Evolutionary conservation across 2,113 vertebrate genomes (phyloP), one percentile per base, ranked within the genome.

Genomic region (Pterophyllum scalare): DNA sequence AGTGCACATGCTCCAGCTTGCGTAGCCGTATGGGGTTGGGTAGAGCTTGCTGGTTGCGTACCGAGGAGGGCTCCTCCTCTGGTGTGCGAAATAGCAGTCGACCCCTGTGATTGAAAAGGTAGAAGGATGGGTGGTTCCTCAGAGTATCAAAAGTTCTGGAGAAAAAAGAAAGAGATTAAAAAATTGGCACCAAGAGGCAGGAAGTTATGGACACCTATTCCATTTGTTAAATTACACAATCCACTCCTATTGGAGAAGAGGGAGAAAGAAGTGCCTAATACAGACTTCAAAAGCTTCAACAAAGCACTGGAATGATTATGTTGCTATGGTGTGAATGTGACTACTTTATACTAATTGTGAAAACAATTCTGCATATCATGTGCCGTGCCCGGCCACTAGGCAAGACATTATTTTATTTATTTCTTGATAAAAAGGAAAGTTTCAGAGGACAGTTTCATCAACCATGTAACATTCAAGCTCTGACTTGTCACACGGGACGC

Each of bases 51-150:
- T 96, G 95, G 87, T 94, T 97, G 94, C 93, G 95, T 87, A 93
- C 96, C 33, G 96, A 95, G 83, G 96, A 96, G 43, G 96, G 92
- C 90, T 96, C 95, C 84, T 96, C 94, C 77, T 98, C 97, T 2
- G 96, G 96, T 56, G 97, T 88, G 90, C 95, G 94, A 95, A 98
- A 98, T 75, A 99, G 92, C 90, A 98, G 95, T 93, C 97, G 95
- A 82, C 98, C 98, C 80, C 98, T 96, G 90, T 99, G 98, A 89
- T 99, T 99, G 96, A 99, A 99, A 87, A 99, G 96, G 93, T 99
- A 99, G 95, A 99, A 99, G 74, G 98, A 99, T 0, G 98, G 98
- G 75, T 98, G 98, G 94, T 99, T 99, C 95, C 97, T 97, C 97
- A 99, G 96, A 0, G 97, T 99, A 91, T 99, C 98, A 92, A 99